phyloP scores from a whole-genome alignment of 2,113 vertebrate species.

The Takifugu bimaculatus region DNA sequence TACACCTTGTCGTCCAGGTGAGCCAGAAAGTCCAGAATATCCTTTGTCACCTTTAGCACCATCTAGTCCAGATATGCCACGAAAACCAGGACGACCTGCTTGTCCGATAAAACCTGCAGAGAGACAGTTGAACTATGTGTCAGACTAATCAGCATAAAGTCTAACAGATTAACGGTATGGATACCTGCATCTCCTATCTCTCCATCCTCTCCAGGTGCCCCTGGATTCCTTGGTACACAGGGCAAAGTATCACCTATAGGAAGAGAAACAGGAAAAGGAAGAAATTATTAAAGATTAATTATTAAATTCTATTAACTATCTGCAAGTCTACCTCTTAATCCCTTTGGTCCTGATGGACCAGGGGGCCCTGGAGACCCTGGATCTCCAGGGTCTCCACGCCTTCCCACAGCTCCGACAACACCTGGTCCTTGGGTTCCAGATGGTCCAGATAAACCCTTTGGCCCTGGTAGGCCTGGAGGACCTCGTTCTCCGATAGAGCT shows the following conservation, averaged over 20 bases:
- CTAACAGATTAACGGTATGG: background rate
- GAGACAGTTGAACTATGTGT: background rate
- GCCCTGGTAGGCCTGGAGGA: slow-evolving; percentile 72
- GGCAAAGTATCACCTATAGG: slow-evolving; percentile 58
- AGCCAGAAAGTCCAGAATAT: slow-evolving; percentile 34
- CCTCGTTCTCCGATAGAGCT: slow-evolving; percentile 82
- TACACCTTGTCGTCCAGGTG: slow-evolving; percentile 58
- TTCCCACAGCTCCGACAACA: slow-evolving; percentile 78
- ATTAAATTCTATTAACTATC: too few species aligned
- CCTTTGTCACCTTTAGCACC: slow-evolving; percentile 69
- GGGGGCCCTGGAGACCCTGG: slow-evolving; percentile 74
- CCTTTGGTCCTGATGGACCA: slow-evolving; percentile 76
- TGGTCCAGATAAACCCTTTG: slow-evolving; percentile 75
- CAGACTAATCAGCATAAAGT: background rate
- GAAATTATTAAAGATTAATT: background rate
- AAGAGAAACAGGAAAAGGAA: background rate
- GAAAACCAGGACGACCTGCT: slow-evolving; percentile 47
- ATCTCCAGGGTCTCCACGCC: slow-evolving; percentile 75
- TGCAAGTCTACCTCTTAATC: slow-evolving; percentile 70
- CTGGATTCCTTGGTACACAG: slow-evolving; percentile 44
- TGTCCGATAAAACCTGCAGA: slow-evolving; percentile 39
- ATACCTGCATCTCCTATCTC: slow-evolving; percentile 59
- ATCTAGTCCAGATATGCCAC: slow-evolving; percentile 52
- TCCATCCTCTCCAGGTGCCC: slow-evolving; percentile 59
- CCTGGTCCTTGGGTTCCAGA: slow-evolving; percentile 73